Conservation (phyloP, 2,113 vertebrate species). For the Hypocryptadius cinnamomeus region DNA sequence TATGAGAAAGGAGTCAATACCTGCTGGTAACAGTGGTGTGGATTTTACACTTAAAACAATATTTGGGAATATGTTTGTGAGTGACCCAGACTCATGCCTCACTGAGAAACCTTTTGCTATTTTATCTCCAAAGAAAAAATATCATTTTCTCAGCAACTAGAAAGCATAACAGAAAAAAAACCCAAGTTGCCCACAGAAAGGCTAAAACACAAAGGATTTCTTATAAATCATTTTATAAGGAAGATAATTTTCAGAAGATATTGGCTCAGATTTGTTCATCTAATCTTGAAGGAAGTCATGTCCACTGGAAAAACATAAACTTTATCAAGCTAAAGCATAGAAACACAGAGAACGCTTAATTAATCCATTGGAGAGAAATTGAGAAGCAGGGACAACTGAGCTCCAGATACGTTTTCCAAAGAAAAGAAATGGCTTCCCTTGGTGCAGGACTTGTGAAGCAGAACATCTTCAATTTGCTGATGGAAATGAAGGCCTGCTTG, state of each 20-base stretch:
- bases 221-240: background rate
- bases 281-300: background rate
- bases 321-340: background rate
- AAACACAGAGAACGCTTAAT: background rate
- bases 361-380: background rate
- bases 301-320: background rate
- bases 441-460: background rate
- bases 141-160: background rate
- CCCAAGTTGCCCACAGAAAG: background rate
- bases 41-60: background rate
- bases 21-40: background rate
- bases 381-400: background rate
- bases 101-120: background rate
- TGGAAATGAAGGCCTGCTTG: background rate
- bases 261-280: background rate
- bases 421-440: background rate
- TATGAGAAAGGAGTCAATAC: background rate
- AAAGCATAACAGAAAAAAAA: background rate
- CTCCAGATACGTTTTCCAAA: background rate
- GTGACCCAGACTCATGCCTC: background rate
- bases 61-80: background rate
- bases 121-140: background rate
- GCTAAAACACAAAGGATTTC: background rate
- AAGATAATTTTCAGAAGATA: background rate
- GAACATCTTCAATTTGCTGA: background rate